Conservation (phyloP, 2,113 vertebrate genomes). For the Syngnathoides biaculeatus region DNA sequence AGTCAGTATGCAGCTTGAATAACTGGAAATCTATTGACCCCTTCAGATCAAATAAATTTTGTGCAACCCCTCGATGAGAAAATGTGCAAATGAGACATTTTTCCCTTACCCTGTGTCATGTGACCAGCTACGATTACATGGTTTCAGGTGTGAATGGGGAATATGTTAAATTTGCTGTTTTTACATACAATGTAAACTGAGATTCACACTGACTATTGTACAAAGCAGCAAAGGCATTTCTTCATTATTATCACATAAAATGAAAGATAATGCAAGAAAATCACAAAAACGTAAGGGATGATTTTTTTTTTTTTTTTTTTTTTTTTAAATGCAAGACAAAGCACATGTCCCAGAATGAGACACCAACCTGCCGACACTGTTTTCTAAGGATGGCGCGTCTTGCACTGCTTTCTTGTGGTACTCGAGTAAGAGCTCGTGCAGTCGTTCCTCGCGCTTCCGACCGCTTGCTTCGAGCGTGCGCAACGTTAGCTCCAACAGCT, state of each 20-base stretch:
- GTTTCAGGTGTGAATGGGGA: too few relatives aligned
- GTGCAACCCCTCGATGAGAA: neutral
- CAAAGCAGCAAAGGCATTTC: too few relatives aligned
- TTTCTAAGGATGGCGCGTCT: constrained; percentile 72
- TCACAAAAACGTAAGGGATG: neutral
- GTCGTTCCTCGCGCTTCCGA: constrained; percentile 77
- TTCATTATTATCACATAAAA: too few relatives aligned
- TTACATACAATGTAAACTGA: too few relatives aligned
- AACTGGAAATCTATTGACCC: neutral
- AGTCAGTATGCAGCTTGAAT: too few relatives aligned
- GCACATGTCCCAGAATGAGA: neutral
- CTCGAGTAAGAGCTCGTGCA: constrained; percentile 86
- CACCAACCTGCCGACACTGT: neutral
- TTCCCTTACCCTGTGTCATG: too few relatives aligned
- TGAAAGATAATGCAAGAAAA: neutral
- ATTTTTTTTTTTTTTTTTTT: neutral
- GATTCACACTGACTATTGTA: too few relatives aligned
- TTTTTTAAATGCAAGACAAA: too few relatives aligned
- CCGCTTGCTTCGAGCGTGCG: constrained; percentile 77
- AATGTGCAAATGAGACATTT: neutral
- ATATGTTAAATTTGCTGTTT: too few relatives aligned
- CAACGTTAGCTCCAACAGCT: constrained; percentile 88
- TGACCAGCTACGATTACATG: too few relatives aligned
- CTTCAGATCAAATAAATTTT: neutral
- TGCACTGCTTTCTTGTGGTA: constrained; percentile 86